phyloP scores from a whole-genome alignment of 2,797 vertebrate species.

The Monodelphis domestica region DNA sequence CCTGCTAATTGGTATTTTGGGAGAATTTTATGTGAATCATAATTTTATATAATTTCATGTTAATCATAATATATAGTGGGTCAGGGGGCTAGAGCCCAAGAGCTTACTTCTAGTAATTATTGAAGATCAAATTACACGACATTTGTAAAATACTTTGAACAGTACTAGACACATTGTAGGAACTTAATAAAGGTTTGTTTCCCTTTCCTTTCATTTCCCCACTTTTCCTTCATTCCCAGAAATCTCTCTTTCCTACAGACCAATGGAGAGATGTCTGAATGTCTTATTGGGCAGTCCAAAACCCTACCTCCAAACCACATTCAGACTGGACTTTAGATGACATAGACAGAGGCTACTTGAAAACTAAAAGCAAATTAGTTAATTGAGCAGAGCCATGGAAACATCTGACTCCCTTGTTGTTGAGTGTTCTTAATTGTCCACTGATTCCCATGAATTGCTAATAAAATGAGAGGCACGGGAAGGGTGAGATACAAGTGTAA shows the following conservation, averaged over 20 bases:
- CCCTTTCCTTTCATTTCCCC: background rate
- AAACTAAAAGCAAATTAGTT: background rate
- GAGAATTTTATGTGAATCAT: background rate
- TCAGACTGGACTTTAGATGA: slow-evolving; percentile 9
- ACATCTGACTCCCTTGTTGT: background rate
- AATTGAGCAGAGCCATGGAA: background rate
- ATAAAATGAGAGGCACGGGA: slow-evolving; percentile 30
- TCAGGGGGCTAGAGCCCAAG: background rate
- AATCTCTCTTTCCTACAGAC: background rate
- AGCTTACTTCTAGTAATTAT: background rate
- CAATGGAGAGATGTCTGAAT: background rate
- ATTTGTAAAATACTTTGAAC: background rate
- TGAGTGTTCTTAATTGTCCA: slow-evolving; percentile 8
- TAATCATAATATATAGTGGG: too few species aligned
- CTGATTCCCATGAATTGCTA: slow-evolving; percentile 35
- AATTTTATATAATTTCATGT: too few species aligned
- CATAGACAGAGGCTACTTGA: background rate
- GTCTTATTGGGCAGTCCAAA: background rate
- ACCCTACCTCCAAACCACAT: background rate
- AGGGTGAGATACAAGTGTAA: background rate
- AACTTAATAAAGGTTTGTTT: slow-evolving; percentile 10
- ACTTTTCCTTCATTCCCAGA: background rate
- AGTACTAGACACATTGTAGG: background rate
- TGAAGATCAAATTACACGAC: background rate
- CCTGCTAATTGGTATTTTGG: background rate